Evolutionary conservation across 2,888 invertebrate genomes (phyloP).

Genomic region (Byasa hedistus): DNA sequence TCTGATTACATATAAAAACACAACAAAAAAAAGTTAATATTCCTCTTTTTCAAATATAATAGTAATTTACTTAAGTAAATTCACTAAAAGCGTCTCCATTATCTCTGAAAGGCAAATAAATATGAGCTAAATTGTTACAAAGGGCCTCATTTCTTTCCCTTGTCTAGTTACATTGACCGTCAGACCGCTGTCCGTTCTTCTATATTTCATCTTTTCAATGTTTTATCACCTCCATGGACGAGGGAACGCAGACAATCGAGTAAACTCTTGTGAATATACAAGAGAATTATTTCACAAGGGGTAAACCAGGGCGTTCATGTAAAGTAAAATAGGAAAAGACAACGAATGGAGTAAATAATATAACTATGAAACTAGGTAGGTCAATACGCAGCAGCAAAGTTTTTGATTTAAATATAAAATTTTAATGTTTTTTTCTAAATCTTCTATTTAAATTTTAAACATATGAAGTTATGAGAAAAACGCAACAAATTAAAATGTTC

Average conservation of each 20-base stretch:
- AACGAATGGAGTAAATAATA: no score
- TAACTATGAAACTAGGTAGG: no score
- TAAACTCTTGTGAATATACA: conserved; percentile 28
- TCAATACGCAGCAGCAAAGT: no score
- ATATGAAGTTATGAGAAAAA: no score
- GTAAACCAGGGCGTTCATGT: conserved; percentile 4
- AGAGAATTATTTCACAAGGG: conserved; percentile 11
- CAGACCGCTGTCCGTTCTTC: conserved; percentile 48
- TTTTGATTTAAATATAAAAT: no score
- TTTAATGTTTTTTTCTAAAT: no score
- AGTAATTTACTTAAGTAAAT: conserved; percentile 14
- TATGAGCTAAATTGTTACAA: conserved; percentile 37
- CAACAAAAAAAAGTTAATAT: no score
- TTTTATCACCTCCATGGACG: conserved; percentile 63
- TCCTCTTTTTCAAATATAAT: no score
- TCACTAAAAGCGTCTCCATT: conserved; percentile 35
- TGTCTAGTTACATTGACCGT: conserved; percentile 52
- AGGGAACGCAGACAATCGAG: conserved; percentile 58
- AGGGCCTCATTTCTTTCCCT: conserved; percentile 41
- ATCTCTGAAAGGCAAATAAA: conserved; percentile 41
- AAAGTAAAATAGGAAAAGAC: not conserved
- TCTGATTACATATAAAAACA: no score
- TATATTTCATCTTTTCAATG: conserved; percentile 70
- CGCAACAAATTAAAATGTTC: no score
- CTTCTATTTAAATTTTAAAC: no score